phyloP scores from a whole-genome alignment of 2,797 vertebrate species.

The Crenuchus spilurus region DNA sequence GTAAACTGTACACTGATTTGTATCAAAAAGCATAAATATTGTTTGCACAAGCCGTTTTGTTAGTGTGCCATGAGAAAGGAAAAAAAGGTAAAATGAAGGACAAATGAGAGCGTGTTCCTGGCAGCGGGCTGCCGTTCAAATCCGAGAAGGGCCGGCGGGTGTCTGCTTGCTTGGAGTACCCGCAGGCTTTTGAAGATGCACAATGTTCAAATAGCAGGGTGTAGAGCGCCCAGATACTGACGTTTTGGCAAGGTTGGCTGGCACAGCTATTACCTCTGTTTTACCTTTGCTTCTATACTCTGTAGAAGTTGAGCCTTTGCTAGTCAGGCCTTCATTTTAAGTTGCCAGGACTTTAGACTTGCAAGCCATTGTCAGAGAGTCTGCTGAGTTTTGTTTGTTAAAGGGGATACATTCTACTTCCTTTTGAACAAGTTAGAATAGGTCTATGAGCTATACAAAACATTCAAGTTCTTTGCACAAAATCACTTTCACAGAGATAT shows the following conservation, averaged over 20 bases:
- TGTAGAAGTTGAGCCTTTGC: not conserved
- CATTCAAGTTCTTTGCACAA: no score
- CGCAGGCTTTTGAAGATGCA: slow-evolving; percentile 33
- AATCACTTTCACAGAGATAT: no score
- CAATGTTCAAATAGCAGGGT: slow-evolving; percentile 19
- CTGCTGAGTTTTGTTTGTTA: no score
- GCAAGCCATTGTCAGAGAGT: no score
- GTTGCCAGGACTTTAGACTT: no score
- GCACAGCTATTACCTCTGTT: slow-evolving; percentile 37
- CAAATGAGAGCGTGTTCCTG: slow-evolving; percentile 29
- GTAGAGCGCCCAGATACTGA: slow-evolving; percentile 20
- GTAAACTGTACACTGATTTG: no score
- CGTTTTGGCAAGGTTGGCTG: slow-evolving; percentile 37
- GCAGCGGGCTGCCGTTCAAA: slow-evolving; percentile 10
- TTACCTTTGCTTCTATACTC: slow-evolving; percentile 6
- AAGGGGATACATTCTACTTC: no score
- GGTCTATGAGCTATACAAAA: no score
- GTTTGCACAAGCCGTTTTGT: not conserved
- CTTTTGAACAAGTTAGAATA: no score
- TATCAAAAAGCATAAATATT: not conserved
- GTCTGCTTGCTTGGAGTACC: slow-evolving; percentile 28
- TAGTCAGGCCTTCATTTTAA: not conserved
- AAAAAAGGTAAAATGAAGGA: not conserved
- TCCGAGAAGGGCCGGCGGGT: slow-evolving; percentile 24
- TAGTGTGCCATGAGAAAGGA: no score